phyloP scores from a whole-genome alignment of 2,113 vertebrate genomes.

The Sinocyclocheilus maitianheensis region DNA sequence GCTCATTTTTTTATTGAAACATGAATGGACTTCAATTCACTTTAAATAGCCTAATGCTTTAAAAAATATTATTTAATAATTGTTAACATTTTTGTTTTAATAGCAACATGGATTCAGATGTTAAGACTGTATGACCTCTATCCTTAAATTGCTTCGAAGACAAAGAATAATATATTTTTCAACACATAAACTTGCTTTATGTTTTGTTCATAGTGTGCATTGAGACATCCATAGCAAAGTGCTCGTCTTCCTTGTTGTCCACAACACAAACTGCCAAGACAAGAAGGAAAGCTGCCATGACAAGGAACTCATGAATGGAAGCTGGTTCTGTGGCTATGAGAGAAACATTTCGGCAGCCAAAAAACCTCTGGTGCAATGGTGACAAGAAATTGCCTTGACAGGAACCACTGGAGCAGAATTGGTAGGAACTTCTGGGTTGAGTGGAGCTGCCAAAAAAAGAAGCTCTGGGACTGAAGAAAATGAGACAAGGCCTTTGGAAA shows the following conservation, averaged over 20 bases:
- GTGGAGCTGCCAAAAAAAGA: background rate
- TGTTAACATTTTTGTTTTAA: too few species aligned
- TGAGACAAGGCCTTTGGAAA: too few species aligned
- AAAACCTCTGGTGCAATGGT: background rate
- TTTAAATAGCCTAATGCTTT: too few species aligned
- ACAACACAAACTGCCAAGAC: background rate
- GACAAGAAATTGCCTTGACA: background rate
- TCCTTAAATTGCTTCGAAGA: too few species aligned
- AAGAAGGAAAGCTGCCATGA: background rate
- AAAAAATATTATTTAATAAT: too few species aligned
- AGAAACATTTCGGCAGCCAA: background rate
- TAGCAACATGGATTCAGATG: too few species aligned
- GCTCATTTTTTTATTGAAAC: too few species aligned
- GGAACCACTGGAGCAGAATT: background rate
- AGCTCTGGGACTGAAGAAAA: background rate
- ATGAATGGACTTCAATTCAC: too few species aligned
- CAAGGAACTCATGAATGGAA: background rate
- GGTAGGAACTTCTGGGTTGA: background rate
- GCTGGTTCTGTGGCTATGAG: background rate
- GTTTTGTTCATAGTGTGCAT: background rate
- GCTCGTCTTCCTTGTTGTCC: background rate
- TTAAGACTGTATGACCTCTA: too few species aligned
- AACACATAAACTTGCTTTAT: too few species aligned
- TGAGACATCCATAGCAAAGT: background rate
- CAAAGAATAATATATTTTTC: too few species aligned